Evolutionary conservation across 2,113 vertebrate species (phyloP).

Genomic region (Mobula birostris): DNA sequence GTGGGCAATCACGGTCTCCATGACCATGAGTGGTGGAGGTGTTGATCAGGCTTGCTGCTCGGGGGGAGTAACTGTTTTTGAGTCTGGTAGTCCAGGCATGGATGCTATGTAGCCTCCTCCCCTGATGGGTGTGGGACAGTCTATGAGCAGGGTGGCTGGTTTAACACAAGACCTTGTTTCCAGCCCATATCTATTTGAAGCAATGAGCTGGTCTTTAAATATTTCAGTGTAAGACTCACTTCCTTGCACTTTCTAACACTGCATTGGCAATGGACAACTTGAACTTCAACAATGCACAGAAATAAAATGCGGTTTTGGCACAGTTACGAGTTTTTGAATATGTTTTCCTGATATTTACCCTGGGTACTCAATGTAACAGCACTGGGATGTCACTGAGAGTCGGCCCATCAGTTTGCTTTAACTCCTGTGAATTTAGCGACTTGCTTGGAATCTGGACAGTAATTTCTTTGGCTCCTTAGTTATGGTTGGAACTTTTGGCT

Average conservation of each 20-base stretch:
- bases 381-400: not conserved
- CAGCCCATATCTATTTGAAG: not conserved
- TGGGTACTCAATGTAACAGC: not conserved
- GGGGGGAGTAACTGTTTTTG: too few relatives aligned
- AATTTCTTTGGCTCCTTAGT: not conserved
- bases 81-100: too few relatives aligned
- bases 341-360: not conserved
- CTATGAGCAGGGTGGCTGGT: too few relatives aligned
- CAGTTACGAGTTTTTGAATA: not conserved
- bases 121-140: too few relatives aligned
- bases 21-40: too few relatives aligned
- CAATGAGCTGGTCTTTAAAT: not conserved
- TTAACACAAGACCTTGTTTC: not conserved
- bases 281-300: not conserved
- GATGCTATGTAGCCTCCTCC: too few relatives aligned
- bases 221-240: not conserved
- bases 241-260: constrained; percentile 10
- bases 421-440: too few relatives aligned
- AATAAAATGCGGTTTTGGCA: not conserved
- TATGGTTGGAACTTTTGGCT: too few relatives aligned
- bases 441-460: not conserved
- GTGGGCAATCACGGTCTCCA: too few relatives aligned
- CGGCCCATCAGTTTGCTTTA: not conserved
- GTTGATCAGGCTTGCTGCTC: too few relatives aligned
- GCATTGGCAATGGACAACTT: not conserved